Base-by-base conservation (phyloP, 2,888 invertebrate species). In the Stegophylla sp. region DNA sequence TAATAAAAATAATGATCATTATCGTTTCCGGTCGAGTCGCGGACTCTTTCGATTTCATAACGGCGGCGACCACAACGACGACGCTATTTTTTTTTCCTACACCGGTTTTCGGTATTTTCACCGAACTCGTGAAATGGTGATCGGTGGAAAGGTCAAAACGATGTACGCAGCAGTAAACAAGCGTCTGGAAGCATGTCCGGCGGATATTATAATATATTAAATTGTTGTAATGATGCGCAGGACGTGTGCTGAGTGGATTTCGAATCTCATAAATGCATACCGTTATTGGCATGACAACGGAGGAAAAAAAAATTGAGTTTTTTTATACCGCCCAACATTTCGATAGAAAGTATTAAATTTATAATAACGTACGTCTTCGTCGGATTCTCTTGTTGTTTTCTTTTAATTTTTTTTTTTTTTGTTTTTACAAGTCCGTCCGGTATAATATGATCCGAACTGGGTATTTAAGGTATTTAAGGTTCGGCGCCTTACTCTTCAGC, bases 11-110 rank as follows among this genome's bases (percentile, higher is more conserved):
- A 51, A 74, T 75, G 41, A 64, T 73, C 20, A 59, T 20, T 15
- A 41, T 23, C 12, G 63, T 64, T 64, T 75, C 75, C 74, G 64
- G 64, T 15, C 28, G 20, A 34, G 15, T 23, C 64, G 34, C 34
- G 34, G n/a, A 53, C 64, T 51, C 63, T 48, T 63, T 45, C 63
- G 63, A 74, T 74, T 63, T 74, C 74, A 63, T 74, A 64, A 74
- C 63, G 20, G 34, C 34, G 34, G 34, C 34, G 34, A 34, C 4
- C 34, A 34, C 7, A 34, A 34, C 7, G 34, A 1, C 17, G 9
- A 1, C 51, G 69, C n/a, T 7, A 17, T 51, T 15, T 51, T n/a
- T 61, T 74, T 28, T 61, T 48, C 23, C n/a, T 34, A 51, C 73
- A 61, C 73, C 73, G 73, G 73, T 73, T 73, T 72, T 74, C n/a